Evolutionary conservation across 2,797 vertebrate genomes (phyloP), one percentile per base, ranked within the genome.

Genomic region (Typhlichthys eigenmanni): DNA sequence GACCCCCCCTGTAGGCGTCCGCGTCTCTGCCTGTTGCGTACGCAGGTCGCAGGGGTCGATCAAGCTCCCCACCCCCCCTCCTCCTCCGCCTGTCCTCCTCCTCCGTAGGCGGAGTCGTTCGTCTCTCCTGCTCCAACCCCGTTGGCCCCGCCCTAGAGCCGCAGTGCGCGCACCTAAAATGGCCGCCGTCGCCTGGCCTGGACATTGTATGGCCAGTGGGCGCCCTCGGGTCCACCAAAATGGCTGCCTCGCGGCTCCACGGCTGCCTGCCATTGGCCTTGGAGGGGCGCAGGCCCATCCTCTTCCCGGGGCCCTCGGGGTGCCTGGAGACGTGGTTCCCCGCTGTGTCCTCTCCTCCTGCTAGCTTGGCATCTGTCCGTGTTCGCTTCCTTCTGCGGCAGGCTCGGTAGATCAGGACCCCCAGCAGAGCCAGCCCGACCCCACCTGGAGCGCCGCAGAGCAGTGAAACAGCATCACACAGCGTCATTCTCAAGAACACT

Each of bases 361-460:
- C 1, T 68, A 78, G 43, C 79, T 68, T 16, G 62, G 64, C 38
- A 69, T 64, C 45, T 66, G 68, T 4, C 62, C 75, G 68, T 75
- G 62, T 64, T 9, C 29, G 55, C 55, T 79, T 81, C 49, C 72
- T 87, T 51, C 75, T 90, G 54, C 47, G 80, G 68, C 80, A 85
- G 47, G 92, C 78, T 77, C 89, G 91, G 78, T 86, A 90, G 68
- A 94, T 77, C 70, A 92, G 82, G 74, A 93, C 85, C 7, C 85
- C 80, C 57, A 91, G 74, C 66, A 95, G 84, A 29, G 91, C 93
- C 64, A 95, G 81, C 56, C 73, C 88, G 32, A 88, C 64, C 0
- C 91, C 92, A 67, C 89, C 92, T 93, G 58, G 19, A 77, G 58
- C 11, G 75, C 38, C 74, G 19, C 4, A 71, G 29, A 14, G 71